A percentile compares a stretch with the other conserved stretches of the same genome.
Evolutionary conservation across 1,140 invertebrate species (phyloP).

Genomic region (Muscidifurax raptorellus): DNA sequence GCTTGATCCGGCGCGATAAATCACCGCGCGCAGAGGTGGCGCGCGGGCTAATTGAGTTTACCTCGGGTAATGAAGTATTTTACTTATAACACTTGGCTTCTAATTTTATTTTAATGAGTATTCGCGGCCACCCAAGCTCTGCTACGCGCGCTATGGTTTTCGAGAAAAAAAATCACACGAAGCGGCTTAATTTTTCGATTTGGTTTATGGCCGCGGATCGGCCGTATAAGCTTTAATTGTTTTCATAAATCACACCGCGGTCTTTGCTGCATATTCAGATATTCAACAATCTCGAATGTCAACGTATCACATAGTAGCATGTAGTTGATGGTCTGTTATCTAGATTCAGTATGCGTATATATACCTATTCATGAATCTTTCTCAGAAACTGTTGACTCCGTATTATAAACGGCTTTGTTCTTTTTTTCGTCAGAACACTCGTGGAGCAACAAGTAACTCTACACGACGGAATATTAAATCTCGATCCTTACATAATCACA

Average conservation of each 20-base stretch:
- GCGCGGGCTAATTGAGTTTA: neutral
- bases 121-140: conserved; percentile 4
- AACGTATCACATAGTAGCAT: neutral
- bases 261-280: neutral
- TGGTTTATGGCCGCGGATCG: neutral
- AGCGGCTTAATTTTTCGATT: neutral
- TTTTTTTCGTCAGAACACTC: no score
- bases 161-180: no score
- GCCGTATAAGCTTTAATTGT: neutral
- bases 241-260: conserved; percentile 1
- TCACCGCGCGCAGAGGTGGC: neutral
- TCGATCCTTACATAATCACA: no score
- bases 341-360: neutral
- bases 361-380: neutral
- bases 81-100: conserved; percentile 26
- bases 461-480: no score
- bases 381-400: neutral
- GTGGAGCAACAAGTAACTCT: no score
- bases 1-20: conserved; percentile 19
- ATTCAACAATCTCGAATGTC: neutral
- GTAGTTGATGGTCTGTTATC: neutral
- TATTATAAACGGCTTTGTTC: no score
- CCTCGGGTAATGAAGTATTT: conserved; percentile 33
- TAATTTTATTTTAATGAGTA: conserved; percentile 32
- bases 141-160: neutral